Conservation (phyloP, 2,113 vertebrate species). For the Oplegnathus fasciatus region DNA sequence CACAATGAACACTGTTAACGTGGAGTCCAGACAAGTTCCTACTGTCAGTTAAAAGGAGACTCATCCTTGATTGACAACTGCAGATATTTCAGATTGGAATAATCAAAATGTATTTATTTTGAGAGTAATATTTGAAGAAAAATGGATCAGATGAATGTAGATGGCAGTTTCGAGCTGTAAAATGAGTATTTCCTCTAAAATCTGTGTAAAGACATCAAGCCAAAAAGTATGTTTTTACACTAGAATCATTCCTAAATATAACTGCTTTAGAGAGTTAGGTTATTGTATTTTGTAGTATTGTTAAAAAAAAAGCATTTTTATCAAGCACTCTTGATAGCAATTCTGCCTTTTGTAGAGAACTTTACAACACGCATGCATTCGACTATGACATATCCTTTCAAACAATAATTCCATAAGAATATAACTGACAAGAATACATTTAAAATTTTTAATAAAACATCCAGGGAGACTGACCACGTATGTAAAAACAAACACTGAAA, state of each 20-base stretch:
- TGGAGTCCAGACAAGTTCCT: neutral
- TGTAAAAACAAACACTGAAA: constrained; percentile 44
- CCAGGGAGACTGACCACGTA: constrained; percentile 33
- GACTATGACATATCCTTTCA: neutral
- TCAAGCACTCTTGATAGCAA: neutral
- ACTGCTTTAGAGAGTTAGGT: neutral
- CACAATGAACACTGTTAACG: neutral
- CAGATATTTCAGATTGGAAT: neutral
- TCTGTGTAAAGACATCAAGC: neutral
- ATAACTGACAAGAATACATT: constrained; percentile 17
- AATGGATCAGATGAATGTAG: neutral
- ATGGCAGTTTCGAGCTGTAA: neutral
- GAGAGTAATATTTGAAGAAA: neutral
- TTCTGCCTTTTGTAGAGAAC: neutral
- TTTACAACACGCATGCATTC: neutral
- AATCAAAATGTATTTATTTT: neutral
- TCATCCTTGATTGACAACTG: neutral
- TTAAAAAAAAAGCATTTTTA: neutral
- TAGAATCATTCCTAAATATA: neutral
- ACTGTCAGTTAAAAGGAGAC: neutral
- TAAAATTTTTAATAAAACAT: constrained; percentile 70
- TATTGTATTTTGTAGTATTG: neutral
- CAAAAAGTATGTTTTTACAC: neutral
- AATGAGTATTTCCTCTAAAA: neutral
- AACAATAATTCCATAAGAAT: neutral